A percentile compares a stretch with the other conserved stretches of the same genome.
Evolutionary conservation across 2,888 invertebrate genomes (phyloP).

Genomic region (Xylota sylvarum): DNA sequence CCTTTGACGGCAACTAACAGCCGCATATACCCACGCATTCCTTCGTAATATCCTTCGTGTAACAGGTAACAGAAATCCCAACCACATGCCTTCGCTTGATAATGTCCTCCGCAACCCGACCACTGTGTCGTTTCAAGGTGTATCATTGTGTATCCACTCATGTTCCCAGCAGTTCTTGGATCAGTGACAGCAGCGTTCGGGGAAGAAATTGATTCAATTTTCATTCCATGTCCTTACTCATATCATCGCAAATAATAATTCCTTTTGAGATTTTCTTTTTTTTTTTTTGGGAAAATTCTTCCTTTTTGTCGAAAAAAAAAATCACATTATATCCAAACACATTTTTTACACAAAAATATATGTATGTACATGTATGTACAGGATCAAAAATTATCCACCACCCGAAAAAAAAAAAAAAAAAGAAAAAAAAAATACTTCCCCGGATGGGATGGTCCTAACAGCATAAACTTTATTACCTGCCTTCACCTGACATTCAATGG

Average conservation of each 20-base stretch:
- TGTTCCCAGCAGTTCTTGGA: conserved; percentile 48
- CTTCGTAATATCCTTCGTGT: conserved; percentile 13
- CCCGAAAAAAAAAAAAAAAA: conserved; percentile 6
- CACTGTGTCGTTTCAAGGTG: not conserved
- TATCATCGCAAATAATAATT: conserved; percentile 61
- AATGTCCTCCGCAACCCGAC: conserved; percentile 16
- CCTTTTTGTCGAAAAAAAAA: conserved; percentile 37
- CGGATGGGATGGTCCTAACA: conserved; percentile 30
- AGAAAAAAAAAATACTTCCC: not conserved
- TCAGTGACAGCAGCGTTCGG: conserved; percentile 38
- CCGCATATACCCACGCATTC: not conserved
- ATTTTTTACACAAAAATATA: conserved; percentile 24
- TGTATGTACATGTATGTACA: conserved; percentile 31
- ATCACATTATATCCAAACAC: conserved; percentile 22
- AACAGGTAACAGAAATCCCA: conserved; percentile 64
- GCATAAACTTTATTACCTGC: conserved; percentile 67
- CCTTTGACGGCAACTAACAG: conserved; percentile 9
- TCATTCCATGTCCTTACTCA: conserved; percentile 19
- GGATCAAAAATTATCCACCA: conserved; percentile 36
- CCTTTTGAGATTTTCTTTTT: conserved; percentile 42
- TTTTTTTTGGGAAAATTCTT: conserved; percentile 51
- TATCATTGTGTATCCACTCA: conserved; percentile 52
- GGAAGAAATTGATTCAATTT: conserved; percentile 72
- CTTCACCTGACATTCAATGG: conserved; percentile 24
- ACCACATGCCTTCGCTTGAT: conserved; percentile 48